Conservation (phyloP, 2,797 vertebrate genomes). For the Gymnoscopelus braueri region DNA sequence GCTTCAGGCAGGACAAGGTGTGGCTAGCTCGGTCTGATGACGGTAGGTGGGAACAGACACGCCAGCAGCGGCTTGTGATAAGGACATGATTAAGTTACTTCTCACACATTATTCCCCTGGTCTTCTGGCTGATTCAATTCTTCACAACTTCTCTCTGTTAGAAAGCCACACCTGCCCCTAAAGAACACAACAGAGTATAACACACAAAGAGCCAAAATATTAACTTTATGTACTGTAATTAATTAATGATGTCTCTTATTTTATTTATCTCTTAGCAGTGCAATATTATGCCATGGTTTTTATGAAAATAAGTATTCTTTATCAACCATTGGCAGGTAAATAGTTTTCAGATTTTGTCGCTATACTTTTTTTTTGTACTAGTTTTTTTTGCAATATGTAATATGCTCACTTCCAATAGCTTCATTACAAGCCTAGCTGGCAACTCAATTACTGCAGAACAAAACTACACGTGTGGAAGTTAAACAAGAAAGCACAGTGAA, state of each 20-base stretch:
- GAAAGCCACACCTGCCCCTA: slow-evolving; percentile 1
- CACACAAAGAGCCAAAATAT: background rate
- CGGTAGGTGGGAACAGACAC: slow-evolving; percentile 21
- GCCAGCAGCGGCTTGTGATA: slow-evolving; percentile 26
- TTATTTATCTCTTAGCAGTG: no score
- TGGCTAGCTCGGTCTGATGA: slow-evolving; percentile 3
- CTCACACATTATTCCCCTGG: background rate
- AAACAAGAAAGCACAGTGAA: background rate
- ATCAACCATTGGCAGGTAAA: background rate
- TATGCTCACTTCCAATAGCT: background rate
- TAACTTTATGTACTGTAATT: no score
- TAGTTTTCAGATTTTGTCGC: no score
- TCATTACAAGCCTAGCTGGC: background rate
- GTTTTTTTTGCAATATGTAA: background rate
- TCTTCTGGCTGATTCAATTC: slow-evolving; percentile 1
- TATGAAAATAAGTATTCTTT: background rate
- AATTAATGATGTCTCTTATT: no score
- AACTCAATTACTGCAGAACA: slow-evolving; percentile 26
- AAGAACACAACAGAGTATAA: background rate
- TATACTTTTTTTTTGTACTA: no score
- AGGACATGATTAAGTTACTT: slow-evolving; percentile 17
- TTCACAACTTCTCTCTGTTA: background rate
- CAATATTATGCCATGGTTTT: no score
- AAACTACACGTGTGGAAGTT: slow-evolving; percentile 9
- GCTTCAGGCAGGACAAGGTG: background rate